Evolutionary conservation across 2,113 vertebrate genomes (phyloP).

Genomic region (Echinops telfairi): DNA sequence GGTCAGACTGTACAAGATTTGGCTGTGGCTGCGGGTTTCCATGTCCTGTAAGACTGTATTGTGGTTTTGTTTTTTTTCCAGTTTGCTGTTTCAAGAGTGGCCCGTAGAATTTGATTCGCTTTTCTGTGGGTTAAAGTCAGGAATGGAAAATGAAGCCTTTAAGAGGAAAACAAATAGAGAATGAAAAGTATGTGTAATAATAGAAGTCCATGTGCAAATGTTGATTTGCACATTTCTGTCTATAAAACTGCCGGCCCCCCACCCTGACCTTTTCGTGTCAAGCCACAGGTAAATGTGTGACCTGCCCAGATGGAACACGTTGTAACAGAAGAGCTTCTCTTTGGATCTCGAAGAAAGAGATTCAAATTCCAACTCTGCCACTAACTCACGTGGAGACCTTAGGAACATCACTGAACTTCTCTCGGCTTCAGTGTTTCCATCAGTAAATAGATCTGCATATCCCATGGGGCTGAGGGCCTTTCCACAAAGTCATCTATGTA

Average conservation of each 20-base stretch:
- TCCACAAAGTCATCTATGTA: not conserved
- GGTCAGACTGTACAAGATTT: not conserved
- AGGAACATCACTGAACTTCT: not conserved
- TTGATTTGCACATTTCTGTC: not conserved
- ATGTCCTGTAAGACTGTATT: not conserved
- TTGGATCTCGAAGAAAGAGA: not conserved
- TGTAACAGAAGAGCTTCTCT: not conserved
- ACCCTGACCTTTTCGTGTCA: accelerated
- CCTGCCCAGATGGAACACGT: accelerated
- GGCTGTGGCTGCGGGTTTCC: not conserved
- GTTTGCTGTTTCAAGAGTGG: conserved; percentile 11
- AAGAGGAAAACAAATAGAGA: conserved; percentile 65
- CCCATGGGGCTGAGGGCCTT: not conserved
- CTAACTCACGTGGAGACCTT: not conserved
- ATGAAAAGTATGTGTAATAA: conserved; percentile 47
- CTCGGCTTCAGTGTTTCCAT: not conserved
- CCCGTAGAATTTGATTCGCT: conserved; percentile 49
- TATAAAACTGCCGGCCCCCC: not conserved
- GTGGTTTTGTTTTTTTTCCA: conserved; percentile 20
- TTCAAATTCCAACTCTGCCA: not conserved
- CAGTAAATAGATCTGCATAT: not conserved
- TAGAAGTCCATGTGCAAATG: not conserved
- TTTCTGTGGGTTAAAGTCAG: conserved; percentile 64
- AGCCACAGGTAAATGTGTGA: not conserved
- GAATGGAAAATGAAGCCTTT: conserved; percentile 71